Conservation (phyloP, 2,113 vertebrate species). For the Antechinus stuartii region DNA sequence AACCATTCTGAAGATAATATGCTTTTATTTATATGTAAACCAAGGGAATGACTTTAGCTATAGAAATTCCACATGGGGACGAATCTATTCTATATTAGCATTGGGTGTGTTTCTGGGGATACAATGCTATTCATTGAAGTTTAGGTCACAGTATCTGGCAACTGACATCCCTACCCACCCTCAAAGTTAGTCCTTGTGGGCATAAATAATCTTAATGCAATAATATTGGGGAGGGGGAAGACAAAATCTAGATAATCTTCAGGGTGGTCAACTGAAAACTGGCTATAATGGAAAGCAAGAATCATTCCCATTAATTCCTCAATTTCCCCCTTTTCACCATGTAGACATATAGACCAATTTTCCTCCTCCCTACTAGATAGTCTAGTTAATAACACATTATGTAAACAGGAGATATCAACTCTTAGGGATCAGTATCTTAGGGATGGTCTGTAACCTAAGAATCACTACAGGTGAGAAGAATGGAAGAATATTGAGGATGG, state of each 20-base stretch:
- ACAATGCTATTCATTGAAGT: not conserved
- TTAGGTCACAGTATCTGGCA: not conserved
- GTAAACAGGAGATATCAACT: not conserved
- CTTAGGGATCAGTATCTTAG: slow-evolving; percentile 22
- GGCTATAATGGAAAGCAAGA: not conserved
- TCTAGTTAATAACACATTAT: not conserved
- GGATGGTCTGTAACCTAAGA: slow-evolving; percentile 30
- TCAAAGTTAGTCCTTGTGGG: not conserved
- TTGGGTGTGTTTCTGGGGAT: not conserved
- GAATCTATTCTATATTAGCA: not conserved
- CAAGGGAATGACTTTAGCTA: not conserved
- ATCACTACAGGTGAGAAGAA: slow-evolving; percentile 44
- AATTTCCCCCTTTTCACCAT: not conserved
- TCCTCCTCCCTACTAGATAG: not conserved
- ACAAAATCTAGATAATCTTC: not conserved
- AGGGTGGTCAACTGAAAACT: not conserved
- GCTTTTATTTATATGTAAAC: not conserved
- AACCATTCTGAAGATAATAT: not conserved
- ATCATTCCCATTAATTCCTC: not conserved
- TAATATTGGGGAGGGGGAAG: not conserved
- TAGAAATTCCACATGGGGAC: not conserved
- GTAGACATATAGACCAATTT: not conserved
- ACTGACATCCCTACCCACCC: not conserved
- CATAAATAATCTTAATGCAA: not conserved
- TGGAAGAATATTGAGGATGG: slow-evolving; percentile 35